Evolutionary conservation across 2,797 vertebrate genomes (phyloP), one percentile per base, ranked within the genome.

Genomic region (Babyrousa celebensis): DNA sequence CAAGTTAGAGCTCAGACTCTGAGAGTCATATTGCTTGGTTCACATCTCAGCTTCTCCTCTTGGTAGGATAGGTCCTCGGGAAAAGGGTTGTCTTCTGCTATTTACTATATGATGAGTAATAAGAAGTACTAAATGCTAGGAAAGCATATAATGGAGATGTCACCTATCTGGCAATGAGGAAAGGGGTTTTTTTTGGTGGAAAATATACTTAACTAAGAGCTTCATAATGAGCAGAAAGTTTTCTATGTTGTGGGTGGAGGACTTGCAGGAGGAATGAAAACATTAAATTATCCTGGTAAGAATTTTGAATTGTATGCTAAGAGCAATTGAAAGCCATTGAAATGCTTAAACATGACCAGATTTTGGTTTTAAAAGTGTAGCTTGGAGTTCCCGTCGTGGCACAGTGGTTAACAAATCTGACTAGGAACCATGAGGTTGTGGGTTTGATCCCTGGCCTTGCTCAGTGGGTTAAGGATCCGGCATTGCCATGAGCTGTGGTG

Each of bases 141-240:
- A 85, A 85, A 71, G 21, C 82, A 56, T 43, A 36, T 32, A 56
- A 71, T 56, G 21, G 58, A 40, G 27, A 56, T 58, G 56, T 68
- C 14, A 29, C 25, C 25, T 58, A 25, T 62, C 70, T 72, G 43
- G 65, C 32, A 91, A 54, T 80, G 21, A 79, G 27, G 48, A 80
- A 72, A 85, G 27, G 32, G 32, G 0, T 21, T 72, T 83, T 54
- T 54, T n/a, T 60, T 29, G n/a, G 16, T 63, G 40, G 85, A 70
- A 83, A 89, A 77, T 70, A 58, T 58, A 82, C 58, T 71, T 93
- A 48, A 89, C 16, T 62, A 25, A 85, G 52, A 84, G 63, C 14
- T 62, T 40, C 9, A 17, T 71, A 72, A 56, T 43, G 14, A 65
- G 58, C 27, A 43, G 20, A 20, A 88, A 56, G 3, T 91, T 79